Conservation (phyloP, 2,113 vertebrate genomes). For the Prinia subflava region DNA sequence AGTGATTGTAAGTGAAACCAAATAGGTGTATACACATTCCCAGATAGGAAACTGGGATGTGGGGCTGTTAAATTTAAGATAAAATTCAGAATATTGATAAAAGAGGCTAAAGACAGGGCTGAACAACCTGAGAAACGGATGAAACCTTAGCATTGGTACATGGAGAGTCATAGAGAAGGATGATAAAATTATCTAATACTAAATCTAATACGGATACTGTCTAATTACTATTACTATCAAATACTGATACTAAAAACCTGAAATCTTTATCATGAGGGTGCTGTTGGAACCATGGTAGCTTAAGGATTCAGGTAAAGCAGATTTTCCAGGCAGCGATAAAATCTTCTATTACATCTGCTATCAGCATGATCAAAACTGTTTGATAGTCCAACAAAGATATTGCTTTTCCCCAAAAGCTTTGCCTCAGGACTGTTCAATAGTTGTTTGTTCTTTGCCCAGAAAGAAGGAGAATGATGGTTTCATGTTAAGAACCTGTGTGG, state of each 20-base stretch:
- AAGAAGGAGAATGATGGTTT: not conserved
- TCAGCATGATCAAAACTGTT: not conserved
- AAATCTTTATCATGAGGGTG: not conserved
- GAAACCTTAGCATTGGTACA: not conserved
- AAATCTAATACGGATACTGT: not conserved
- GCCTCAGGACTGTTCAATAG: not conserved
- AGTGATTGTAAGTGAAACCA: not conserved
- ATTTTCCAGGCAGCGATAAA: not conserved
- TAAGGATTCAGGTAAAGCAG: not conserved
- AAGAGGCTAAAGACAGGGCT: not conserved
- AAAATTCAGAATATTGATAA: not conserved
- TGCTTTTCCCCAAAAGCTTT: not conserved
- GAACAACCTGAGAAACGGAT: not conserved
- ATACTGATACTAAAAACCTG: not conserved
- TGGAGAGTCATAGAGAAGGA: not conserved
- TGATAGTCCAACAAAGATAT: not conserved
- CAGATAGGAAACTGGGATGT: not conserved
- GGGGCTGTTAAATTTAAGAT: not conserved
- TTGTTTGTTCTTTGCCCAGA: not conserved
- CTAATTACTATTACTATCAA: not conserved
- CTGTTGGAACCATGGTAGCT: not conserved
- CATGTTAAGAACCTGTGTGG: accelerated
- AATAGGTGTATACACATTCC: not conserved
- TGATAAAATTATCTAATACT: not conserved
- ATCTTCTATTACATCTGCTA: not conserved